A percentile compares a stretch with the other conserved stretches of the same genome.
phyloP scores from a whole-genome alignment of 92 coral and sea anemone genomes.

The Paramuricea clavata region DNA sequence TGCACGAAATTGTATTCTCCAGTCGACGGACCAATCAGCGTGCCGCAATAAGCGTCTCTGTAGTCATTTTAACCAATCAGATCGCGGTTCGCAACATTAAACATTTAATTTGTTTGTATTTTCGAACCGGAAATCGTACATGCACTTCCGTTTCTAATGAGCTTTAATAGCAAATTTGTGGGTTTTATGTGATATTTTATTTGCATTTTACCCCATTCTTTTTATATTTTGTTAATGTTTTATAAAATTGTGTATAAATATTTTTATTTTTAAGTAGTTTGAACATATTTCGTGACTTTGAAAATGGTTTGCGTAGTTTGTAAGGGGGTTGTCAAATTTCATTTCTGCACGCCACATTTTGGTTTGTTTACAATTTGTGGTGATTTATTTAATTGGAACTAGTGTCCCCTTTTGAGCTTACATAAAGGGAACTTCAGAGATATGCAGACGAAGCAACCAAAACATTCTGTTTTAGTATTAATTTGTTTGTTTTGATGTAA shows the following conservation, averaged over 20 bases:
- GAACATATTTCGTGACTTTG: not conserved
- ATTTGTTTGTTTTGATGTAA: too few species aligned
- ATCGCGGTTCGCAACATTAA: slow-evolving; percentile 11
- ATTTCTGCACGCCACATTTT: not conserved
- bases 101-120: not conserved
- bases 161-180: not conserved
- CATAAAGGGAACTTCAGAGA: not conserved
- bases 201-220: not conserved
- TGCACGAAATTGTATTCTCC: slow-evolving; percentile 1
- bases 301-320: not conserved
- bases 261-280: not conserved
- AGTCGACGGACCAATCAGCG: slow-evolving; percentile 30
- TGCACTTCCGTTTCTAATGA: not conserved
- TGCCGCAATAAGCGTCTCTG: not conserved
- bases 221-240: not conserved
- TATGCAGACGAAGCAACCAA: not conserved
- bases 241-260: not conserved
- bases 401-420: too few species aligned
- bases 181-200: not conserved
- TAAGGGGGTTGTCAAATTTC: not conserved
- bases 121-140: slow-evolving; percentile 20
- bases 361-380: too few species aligned
- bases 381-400: too few species aligned
- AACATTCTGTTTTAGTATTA: too few species aligned
- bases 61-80: slow-evolving; percentile 16